Evolutionary conservation across 2,797 vertebrate genomes (phyloP), one percentile per base, ranked within the genome.

Genomic region (Malurus leucopterus): DNA sequence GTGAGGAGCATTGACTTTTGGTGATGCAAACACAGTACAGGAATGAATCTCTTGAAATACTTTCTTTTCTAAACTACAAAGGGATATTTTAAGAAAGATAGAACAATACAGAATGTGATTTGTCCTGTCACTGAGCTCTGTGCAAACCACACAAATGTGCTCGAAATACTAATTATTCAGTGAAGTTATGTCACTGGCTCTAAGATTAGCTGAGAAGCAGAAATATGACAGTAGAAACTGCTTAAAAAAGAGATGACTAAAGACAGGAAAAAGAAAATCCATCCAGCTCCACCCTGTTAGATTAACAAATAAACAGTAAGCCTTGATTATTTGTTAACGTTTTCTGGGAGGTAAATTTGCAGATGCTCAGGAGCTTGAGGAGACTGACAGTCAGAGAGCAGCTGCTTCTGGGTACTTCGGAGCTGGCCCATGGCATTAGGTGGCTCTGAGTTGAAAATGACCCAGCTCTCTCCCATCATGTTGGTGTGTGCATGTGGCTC

Each of bases 31-130:
- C 18, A 54, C 16, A 88, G 67, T 20, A 32, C 36, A 51, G 54
- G 12, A 41, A 47, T 18, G 3, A 65, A 23, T 50, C 68, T 84
- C 64, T 57, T 59, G 32, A 71, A 87, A 51, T 36, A 38, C 6
- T n/a, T 22, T 51, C 64, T 17, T 55, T 75, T 81, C 46, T 40
- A 5, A 29, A 84, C 30, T 81, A n/a, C 46, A 41, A 47, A 50
- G 32, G 29, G 7, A 19, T 67, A 90, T 80, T 92, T 90, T 70
- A 86, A 89, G 68, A 86, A 89, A 70, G 49, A 75, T 87, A 68
- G 53, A 86, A 67, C 58, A 86, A 22, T 61, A 75, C 34, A 72
- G 58, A 47, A 59, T 83, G 41, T 36, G 64, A 81, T 86, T 74
- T 75, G 73, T 86, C 50, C 63, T 55, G 68, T 73, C 62, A 29